A percentile compares a stretch with the other conserved stretches of the same genome.
phyloP scores from a whole-genome alignment of 2,113 vertebrate species.

The Riparia riparia region DNA sequence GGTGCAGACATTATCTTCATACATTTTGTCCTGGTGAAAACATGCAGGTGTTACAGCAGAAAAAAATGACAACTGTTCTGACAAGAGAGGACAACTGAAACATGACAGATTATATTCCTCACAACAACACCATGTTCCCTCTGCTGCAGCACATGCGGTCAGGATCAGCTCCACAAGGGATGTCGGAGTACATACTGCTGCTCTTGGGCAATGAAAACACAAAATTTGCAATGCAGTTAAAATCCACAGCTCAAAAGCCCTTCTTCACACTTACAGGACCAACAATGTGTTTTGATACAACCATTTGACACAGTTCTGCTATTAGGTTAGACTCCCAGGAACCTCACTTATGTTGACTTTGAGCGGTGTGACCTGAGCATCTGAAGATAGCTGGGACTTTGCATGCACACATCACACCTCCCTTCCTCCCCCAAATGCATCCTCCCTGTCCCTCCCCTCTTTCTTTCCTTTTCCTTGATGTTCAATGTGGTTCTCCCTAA shows the following conservation, averaged over 20 bases:
- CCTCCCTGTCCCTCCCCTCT: neutral
- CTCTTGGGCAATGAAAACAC: neutral
- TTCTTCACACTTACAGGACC: neutral
- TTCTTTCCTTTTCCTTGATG: neutral
- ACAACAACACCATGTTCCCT: fast-evolving
- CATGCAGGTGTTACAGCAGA: neutral
- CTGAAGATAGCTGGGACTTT: neutral
- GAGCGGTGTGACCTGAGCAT: neutral
- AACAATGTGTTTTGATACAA: neutral
- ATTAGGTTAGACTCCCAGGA: neutral
- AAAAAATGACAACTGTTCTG: neutral
- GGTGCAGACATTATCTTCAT: fast-evolving
- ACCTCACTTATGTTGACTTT: neutral
- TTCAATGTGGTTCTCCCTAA: neutral
- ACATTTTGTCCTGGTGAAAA: neutral
- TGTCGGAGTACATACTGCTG: neutral
- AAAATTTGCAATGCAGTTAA: neutral
- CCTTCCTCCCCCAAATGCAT: fast-evolving
- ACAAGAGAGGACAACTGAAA: neutral
- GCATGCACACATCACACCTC: neutral
- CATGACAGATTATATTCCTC: neutral
- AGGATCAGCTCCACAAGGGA: neutral
- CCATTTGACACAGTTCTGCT: neutral
- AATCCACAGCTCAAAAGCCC: neutral
- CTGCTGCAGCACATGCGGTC: neutral